Base-by-base conservation (phyloP, 2,888 invertebrate species). In the Peribatodes rhomboidaria region DNA sequence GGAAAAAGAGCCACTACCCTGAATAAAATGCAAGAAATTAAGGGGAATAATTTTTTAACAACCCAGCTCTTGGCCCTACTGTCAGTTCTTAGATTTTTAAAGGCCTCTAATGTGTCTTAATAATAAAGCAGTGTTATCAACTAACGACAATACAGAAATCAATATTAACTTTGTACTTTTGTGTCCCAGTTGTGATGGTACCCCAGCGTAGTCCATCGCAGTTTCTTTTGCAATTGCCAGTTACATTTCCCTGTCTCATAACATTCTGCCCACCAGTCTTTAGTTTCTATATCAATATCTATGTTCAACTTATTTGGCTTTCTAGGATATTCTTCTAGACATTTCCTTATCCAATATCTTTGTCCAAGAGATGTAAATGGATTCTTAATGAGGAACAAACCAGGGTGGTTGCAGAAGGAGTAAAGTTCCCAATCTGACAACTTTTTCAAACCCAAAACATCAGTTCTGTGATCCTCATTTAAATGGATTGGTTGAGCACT, bases 131-230 rank as follows among this genome's bases (percentile, higher is more conserved):
- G 13, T 52, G n/a, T 20, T 52, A 46, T 44, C 35, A 35, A 37
- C 27, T 53, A 55, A 59, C 44, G 70, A 67, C 67, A 77, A 77
- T 64, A 68, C 66, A 68, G 42, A 70, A 72, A 74, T 61, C 44
- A 73, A 75, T 77, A 83, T 78, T 78, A 79, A 79, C 76, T 79
- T 79, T 88, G 91, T 90, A 96, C 95, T 94, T 99, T 99, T 58
- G 98, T 97, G 79, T 98, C 96, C 99, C 99, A 99, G 85, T 99
- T 96, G 88, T 99, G 99, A 89, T 99, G 99, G 84, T 99, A 99
- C 13, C 99, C 99, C 37, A 99, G 88, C 0, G 99, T 99, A 0
- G 97, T 95, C 99, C 99, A 99, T 76, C 99, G 93, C 75, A 99
- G 86, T 65, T 93, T 92, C 67, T 88, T 92, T 65, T 84, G 78